A percentile compares a stretch with the other conserved stretches of the same genome.
Conservation (phyloP, 2,888 invertebrate species). For the Gandaritis pyraliata region DNA sequence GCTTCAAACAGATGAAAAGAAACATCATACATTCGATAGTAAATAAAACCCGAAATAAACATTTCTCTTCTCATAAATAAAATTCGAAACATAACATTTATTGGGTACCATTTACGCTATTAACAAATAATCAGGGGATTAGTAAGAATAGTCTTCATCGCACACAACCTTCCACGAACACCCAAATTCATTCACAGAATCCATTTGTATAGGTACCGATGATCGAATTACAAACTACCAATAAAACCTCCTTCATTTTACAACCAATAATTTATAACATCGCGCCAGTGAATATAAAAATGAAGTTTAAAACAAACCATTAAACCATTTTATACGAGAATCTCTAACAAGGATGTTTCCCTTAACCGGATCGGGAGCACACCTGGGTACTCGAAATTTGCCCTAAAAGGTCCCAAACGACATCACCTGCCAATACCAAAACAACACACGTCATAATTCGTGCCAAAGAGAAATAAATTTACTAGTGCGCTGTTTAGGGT, state of each 20-base stretch:
- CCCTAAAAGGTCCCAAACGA: constrained; percentile 83
- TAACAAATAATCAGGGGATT: constrained; percentile 52
- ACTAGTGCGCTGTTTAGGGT: constrained; percentile 38
- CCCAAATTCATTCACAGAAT: constrained; percentile 53
- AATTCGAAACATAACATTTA: constrained; percentile 26
- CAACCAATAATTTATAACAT: constrained; percentile 76
- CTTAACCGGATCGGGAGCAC: constrained; percentile 84
- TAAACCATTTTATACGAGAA: constrained; percentile 82
- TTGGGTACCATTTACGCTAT: constrained; percentile 37
- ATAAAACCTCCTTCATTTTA: constrained; percentile 69
- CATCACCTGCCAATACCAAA: constrained; percentile 48
- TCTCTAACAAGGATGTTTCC: constrained; percentile 83
- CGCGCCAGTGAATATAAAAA: constrained; percentile 74
- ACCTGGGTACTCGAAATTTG: constrained; percentile 83
- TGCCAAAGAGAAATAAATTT: constrained; percentile 44
- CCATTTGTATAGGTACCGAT: constrained; percentile 49
- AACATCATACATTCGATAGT: no score
- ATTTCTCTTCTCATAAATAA: constrained; percentile 4
- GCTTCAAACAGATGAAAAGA: no score
- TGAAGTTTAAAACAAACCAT: constrained; percentile 84
- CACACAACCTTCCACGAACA: constrained; percentile 56
- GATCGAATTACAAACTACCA: constrained; percentile 66
- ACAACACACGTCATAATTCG: constrained; percentile 49
- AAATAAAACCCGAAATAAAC: constrained; percentile 7
- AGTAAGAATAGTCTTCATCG: constrained; percentile 38